Evolutionary conservation across 2,888 invertebrate species (phyloP).

Genomic region (Sisyra nigra): DNA sequence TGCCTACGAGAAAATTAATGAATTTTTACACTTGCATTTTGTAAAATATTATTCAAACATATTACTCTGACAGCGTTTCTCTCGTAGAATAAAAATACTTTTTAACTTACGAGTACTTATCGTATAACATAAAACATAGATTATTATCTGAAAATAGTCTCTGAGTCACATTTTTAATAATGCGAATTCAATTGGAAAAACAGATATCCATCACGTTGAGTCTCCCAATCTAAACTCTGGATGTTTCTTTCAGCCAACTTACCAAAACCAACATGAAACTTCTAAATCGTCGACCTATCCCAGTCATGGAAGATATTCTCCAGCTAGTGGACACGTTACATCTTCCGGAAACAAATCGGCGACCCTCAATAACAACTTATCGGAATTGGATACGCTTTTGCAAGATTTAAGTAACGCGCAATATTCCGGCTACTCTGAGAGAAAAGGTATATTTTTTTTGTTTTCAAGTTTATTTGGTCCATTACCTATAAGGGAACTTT

Average conservation of each 20-base stretch:
- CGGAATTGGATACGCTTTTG: slow-evolving; percentile 79
- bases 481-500: neutral
- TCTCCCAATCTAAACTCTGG: slow-evolving; percentile 3
- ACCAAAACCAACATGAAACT: slow-evolving; percentile 40
- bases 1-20: too few species aligned
- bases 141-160: neutral
- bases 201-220: too few species aligned
- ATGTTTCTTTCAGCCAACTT: slow-evolving; percentile 41
- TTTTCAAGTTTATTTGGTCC: neutral
- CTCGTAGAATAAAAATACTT: too few species aligned
- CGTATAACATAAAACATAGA: too few species aligned
- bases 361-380: slow-evolving; percentile 56
- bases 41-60: too few species aligned
- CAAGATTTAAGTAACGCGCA: slow-evolving; percentile 79
- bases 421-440: slow-evolving; percentile 20
- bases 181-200: too few species aligned
- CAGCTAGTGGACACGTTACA: slow-evolving; percentile 19
- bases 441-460: neutral
- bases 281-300: slow-evolving; percentile 6
- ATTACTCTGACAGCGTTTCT: too few species aligned
- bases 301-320: slow-evolving; percentile 5
- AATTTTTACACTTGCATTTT: too few species aligned
- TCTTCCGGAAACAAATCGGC: slow-evolving; percentile 26
- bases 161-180: too few species aligned
- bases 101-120: too few species aligned